Evolutionary conservation across 2,113 vertebrate genomes (phyloP).

Genomic region (Psophia crepitans): DNA sequence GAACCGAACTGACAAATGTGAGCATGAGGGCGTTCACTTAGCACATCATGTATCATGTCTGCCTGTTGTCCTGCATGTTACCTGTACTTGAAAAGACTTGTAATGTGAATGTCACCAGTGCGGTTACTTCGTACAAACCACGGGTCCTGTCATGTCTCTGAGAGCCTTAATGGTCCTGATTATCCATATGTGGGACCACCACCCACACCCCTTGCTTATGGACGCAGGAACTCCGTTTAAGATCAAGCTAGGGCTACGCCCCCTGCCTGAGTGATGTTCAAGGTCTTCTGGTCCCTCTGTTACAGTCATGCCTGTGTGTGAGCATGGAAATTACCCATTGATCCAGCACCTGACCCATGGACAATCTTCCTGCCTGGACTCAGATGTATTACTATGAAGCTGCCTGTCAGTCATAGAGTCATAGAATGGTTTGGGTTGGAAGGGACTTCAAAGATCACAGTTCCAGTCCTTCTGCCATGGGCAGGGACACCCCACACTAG

Average conservation of each 20-base stretch:
- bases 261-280: background rate
- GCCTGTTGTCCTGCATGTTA: accelerated
- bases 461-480: too few species aligned
- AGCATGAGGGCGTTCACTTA: background rate
- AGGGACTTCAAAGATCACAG: too few species aligned
- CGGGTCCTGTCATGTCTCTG: background rate
- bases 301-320: background rate
- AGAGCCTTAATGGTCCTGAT: background rate
- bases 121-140: background rate
- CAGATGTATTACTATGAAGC: background rate
- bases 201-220: background rate
- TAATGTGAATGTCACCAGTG: background rate
- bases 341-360: background rate
- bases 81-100: background rate
- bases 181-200: background rate
- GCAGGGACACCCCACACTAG: too few species aligned
- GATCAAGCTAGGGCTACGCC: background rate
- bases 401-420: background rate
- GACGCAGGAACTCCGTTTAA: background rate
- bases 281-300: background rate
- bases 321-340: background rate
- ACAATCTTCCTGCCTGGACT: background rate
- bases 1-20: background rate
- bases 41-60: background rate
- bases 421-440: too few species aligned